Evolutionary conservation across 2,888 invertebrate species (phyloP).

Genomic region (Ferrisia virgata): DNA sequence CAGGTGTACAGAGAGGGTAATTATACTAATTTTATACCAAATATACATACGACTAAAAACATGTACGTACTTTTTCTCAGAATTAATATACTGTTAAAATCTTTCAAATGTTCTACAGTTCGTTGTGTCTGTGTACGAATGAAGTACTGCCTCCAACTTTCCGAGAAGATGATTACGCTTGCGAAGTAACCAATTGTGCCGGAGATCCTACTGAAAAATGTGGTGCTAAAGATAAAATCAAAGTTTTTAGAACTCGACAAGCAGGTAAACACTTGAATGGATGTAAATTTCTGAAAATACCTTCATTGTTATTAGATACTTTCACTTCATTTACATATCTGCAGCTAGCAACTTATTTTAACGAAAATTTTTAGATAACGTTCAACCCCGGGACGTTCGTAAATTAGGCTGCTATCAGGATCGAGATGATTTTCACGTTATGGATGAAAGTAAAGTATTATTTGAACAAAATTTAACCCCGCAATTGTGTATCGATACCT

Average conservation of each 20-base stretch:
- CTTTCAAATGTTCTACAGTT: neutral
- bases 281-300: too few species aligned
- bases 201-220: slow-evolving; percentile 48
- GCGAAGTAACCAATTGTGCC: slow-evolving; percentile 47
- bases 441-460: slow-evolving; percentile 18
- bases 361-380: neutral
- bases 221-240: slow-evolving; percentile 39
- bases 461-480: slow-evolving; percentile 25
- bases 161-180: slow-evolving; percentile 47
- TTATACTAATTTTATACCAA: neutral
- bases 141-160: slow-evolving; percentile 31
- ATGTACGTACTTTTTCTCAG: too few species aligned
- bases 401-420: slow-evolving; percentile 34
- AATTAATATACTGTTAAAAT: too few species aligned
- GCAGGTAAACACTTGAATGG: slow-evolving; percentile 1
- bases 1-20: slow-evolving; percentile 47
- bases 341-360: neutral
- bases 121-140: slow-evolving; percentile 49
- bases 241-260: slow-evolving; percentile 27
- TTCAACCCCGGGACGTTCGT: neutral
- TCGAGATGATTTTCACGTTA: neutral
- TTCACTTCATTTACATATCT: neutral
- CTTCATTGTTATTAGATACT: too few species aligned
- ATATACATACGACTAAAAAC: too few species aligned
- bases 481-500: slow-evolving; percentile 46